Evolutionary conservation across 2,888 invertebrate species (phyloP).

Genomic region (Drosophila picticornis): DNA sequence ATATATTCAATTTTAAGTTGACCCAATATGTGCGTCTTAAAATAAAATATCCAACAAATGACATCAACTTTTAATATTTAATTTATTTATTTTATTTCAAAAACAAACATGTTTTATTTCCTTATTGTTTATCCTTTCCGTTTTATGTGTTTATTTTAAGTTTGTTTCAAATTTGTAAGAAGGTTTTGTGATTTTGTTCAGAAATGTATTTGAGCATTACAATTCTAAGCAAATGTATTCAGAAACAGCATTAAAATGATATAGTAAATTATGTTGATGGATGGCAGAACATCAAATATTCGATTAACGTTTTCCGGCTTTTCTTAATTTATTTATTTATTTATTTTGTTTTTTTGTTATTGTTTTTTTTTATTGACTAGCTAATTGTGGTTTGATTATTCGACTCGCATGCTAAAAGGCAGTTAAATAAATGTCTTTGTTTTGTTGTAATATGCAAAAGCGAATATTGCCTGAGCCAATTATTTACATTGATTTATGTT

Average conservation of each 20-base stretch:
- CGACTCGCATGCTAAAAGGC: slow-evolving; percentile 58
- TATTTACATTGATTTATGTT: slow-evolving; percentile 54
- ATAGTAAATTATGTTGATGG: neutral
- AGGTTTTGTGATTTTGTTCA: neutral
- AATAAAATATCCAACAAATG: neutral
- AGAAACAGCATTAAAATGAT: neutral
- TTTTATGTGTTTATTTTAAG: neutral
- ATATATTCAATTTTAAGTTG: neutral
- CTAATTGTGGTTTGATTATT: slow-evolving; percentile 26
- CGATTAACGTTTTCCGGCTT: neutral
- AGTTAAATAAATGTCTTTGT: slow-evolving; percentile 48
- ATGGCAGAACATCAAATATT: neutral
- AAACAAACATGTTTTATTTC: neutral
- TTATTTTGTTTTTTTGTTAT: neutral
- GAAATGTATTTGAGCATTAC: neutral
- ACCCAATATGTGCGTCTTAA: neutral
- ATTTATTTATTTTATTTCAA: neutral
- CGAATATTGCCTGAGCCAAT: slow-evolving; percentile 4
- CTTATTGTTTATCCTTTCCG: neutral
- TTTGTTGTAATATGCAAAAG: slow-evolving; percentile 33
- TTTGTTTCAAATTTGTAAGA: neutral
- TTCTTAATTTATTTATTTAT: slow-evolving; percentile 1
- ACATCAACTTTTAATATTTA: neutral
- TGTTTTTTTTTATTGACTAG: slow-evolving; percentile 4
- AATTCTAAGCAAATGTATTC: neutral